phyloP scores from a whole-genome alignment of 2,113 vertebrate species.

The Meleagris gallopavo region DNA sequence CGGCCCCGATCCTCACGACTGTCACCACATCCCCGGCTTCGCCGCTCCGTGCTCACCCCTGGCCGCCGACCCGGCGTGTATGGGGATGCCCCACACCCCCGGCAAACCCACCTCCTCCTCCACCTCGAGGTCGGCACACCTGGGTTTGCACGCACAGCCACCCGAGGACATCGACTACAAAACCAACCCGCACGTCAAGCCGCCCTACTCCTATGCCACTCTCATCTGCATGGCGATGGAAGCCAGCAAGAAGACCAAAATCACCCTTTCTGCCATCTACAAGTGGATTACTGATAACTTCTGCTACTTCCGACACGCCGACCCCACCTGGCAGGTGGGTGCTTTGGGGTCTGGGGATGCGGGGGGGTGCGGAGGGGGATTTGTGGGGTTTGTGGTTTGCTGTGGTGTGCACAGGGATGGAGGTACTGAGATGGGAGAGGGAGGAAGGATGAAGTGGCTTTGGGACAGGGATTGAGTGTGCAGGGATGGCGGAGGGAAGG shows the following conservation, averaged over 20 bases:
- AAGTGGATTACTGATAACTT: conserved; percentile 98
- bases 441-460: background rate
- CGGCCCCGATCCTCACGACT: conserved; percentile 77
- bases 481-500: background rate
- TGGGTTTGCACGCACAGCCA: conserved; percentile 81
- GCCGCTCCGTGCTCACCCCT: conserved; percentile 87
- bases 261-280: conserved; percentile 95
- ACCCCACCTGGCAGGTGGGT: conserved; percentile 95
- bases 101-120: conserved; percentile 90
- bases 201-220: conserved; percentile 92
- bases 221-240: conserved; percentile 99
- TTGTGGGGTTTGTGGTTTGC: background rate
- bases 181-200: conserved; percentile 88
- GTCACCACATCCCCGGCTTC: conserved; percentile 71
- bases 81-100: conserved; percentile 87
- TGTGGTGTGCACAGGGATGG: background rate
- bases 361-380: background rate
- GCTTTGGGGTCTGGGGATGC: background rate
- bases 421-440: background rate
- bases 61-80: conserved; percentile 89
- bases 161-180: conserved; percentile 90
- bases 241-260: conserved; percentile 90
- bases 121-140: conserved; percentile 77
- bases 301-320: conserved; percentile 94
- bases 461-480: background rate